A percentile compares a stretch with the other conserved stretches of the same genome.
Conservation (phyloP, 2,888 invertebrate genomes). For the Sthenelais limicola region DNA sequence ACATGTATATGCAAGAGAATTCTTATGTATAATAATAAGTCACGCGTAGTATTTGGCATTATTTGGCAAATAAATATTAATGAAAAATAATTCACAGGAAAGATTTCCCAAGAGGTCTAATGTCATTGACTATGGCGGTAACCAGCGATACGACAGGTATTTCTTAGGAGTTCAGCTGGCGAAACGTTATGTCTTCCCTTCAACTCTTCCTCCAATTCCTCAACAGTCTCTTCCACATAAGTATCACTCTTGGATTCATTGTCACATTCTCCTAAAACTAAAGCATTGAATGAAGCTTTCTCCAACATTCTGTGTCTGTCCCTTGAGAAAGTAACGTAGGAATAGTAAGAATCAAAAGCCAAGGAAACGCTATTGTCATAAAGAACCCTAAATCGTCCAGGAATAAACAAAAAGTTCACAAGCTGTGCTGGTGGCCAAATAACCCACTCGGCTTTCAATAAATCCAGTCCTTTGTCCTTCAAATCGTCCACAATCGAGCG, state of each 20-base stretch:
- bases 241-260: background rate
- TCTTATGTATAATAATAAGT: too few species aligned
- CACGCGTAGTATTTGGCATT: too few species aligned
- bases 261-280: background rate
- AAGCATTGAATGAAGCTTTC: too few species aligned
- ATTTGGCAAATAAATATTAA: too few species aligned
- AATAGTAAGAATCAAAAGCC: conserved; percentile 67
- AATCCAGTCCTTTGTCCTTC: conserved; percentile 79
- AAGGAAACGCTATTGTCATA: conserved; percentile 75
- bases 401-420: conserved; percentile 91
- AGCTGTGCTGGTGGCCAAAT: conserved; percentile 95
- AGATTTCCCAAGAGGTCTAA: too few species aligned
- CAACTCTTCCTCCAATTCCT: conserved; percentile 29
- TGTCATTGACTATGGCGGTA: too few species aligned
- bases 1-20: too few species aligned
- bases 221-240: conserved; percentile 1
- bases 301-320: background rate
- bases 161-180: background rate
- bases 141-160: conserved; percentile 6
- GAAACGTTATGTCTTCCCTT: background rate
- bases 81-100: too few species aligned
- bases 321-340: conserved; percentile 60
- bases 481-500: conserved; percentile 76
- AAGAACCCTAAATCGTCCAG: conserved; percentile 85
- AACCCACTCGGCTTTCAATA: conserved; percentile 90